Base-by-base conservation (phyloP, 2,888 invertebrate species). In the Himalopsyche japonica region DNA sequence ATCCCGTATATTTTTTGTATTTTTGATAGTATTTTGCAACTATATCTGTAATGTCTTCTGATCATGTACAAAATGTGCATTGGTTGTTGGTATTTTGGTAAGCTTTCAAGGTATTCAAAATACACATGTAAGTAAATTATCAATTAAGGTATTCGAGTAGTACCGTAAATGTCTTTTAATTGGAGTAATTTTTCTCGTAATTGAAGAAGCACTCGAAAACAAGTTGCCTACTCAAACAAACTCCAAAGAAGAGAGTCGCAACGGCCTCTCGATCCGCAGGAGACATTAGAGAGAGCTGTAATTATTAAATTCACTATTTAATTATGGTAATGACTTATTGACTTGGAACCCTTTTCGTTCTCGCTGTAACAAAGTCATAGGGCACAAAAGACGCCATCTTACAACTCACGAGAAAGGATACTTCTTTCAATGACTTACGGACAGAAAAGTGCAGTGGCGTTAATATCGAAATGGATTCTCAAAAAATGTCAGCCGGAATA, bases 321-420 rank as follows among this genome's bases (percentile, higher is more conserved):
- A 84, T 84, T 84, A 84, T 84, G 84, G 82, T 84, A 84, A 84
- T 84, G 84, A 84, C 84, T 84, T 84, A 84, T 84, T 84, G 84
- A 84, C 84, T 84, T 76, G 76, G 70, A 37, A n/a, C 78, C 80
- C 78, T 78, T 37, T 43, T 78, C 24, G 20, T 57, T 57, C 57
- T n/a, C 20, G 24, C 57, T 24, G 57, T 57, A 57, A 57, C 57
- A 57, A 37, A 78, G 78, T 34, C 37, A 78, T n/a, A 78, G 34
- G 24, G 78, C 34, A 43, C 43, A 37, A 43, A 34, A 43, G 34
- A 34, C 78, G 47, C 34, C 43, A 78, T 37, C 78, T 78, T 78
- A 43, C 57, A 57, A 57, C 57, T 57, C 57, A 24, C 34, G 47
- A 78, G 30, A 43, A 43, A 43, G 15, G 43, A 43, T 24, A 57